A percentile compares a stretch with the other conserved stretches of the same genome.
Evolutionary conservation across 2,888 invertebrate genomes (phyloP).

Genomic region (Phanerotoma sp.): DNA sequence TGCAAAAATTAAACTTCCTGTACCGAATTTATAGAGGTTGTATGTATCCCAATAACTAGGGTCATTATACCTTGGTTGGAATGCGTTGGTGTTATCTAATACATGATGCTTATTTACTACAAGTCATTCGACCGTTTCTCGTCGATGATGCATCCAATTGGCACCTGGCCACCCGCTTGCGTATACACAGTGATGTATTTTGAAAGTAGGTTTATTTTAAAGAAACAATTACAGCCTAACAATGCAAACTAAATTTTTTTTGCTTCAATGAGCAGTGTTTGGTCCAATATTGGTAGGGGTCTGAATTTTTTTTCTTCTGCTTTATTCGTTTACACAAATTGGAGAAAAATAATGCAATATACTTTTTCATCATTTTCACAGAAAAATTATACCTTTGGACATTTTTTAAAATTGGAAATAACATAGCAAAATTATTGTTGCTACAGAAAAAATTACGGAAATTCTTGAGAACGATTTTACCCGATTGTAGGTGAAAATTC

Average conservation of each 20-base stretch:
- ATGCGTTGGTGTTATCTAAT: constrained; percentile 5
- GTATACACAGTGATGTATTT: constrained; percentile 20
- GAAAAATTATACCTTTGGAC: too few species aligned
- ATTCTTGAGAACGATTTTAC: too few species aligned
- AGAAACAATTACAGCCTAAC: neutral
- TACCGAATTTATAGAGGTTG: neutral
- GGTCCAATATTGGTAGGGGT: too few species aligned
- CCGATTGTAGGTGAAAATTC: too few species aligned
- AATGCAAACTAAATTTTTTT: neutral
- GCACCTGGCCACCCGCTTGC: constrained; percentile 39
- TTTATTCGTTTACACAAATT: too few species aligned
- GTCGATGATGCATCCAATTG: constrained; percentile 42
- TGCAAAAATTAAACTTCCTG: neutral
- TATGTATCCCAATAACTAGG: neutral
- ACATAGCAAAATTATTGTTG: too few species aligned
- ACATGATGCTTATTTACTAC: constrained; percentile 3
- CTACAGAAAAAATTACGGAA: too few species aligned
- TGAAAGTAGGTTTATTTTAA: constrained; percentile 33
- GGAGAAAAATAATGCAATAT: too few species aligned
- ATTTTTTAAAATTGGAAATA: too few species aligned
- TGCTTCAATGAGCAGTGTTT: neutral
- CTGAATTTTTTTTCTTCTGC: too few species aligned
- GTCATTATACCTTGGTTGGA: constrained; percentile 24
- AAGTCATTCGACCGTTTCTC: constrained; percentile 23
- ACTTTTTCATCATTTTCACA: too few species aligned